Evolutionary conservation across 2,888 invertebrate species (phyloP).

Genomic region (Tetropium fuscum): DNA sequence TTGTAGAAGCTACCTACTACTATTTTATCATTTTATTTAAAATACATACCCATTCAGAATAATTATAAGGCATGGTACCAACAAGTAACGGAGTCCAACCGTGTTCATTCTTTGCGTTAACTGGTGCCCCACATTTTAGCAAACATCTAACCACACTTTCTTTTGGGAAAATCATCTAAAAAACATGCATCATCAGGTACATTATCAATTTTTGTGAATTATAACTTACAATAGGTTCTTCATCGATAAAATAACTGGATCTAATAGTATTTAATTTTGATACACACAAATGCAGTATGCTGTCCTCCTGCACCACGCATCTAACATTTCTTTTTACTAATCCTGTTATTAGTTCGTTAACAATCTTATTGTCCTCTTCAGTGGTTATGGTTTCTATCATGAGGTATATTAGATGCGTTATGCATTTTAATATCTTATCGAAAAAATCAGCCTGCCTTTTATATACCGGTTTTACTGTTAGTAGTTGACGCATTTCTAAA

Average conservation of each 20-base stretch:
- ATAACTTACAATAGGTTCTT: conserved; percentile 67
- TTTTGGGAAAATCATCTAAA: conserved; percentile 80
- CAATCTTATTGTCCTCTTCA: conserved; percentile 66
- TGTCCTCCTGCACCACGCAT: conserved; percentile 79
- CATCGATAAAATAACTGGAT: conserved; percentile 81
- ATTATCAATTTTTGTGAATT: neutral
- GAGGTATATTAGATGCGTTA: conserved; percentile 81
- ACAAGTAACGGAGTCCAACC: conserved; percentile 86
- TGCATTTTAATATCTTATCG: conserved; percentile 83
- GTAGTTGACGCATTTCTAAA: conserved; percentile 68
- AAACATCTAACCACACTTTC: conserved; percentile 77
- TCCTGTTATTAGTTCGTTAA: conserved; percentile 67
- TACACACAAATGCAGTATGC: conserved; percentile 87
- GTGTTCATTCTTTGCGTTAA: conserved; percentile 80
- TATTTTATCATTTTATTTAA: too few relatives aligned
- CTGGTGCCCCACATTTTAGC: conserved; percentile 81
- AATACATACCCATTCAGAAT: conserved; percentile 70
- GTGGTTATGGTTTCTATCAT: conserved; percentile 73
- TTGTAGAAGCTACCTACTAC: too few relatives aligned
- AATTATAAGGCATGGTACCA: conserved; percentile 83
- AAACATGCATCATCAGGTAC: conserved; percentile 32
- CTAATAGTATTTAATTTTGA: conserved; percentile 82
- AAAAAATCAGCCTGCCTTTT: conserved; percentile 85
- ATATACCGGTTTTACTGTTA: conserved; percentile 76
- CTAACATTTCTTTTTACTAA: conserved; percentile 75